These are phyloP conservation scores for Hycleus cichorii DNA, from an alignment of 1,140 invertebrate species.

Conservation along the genomic window DNA sequence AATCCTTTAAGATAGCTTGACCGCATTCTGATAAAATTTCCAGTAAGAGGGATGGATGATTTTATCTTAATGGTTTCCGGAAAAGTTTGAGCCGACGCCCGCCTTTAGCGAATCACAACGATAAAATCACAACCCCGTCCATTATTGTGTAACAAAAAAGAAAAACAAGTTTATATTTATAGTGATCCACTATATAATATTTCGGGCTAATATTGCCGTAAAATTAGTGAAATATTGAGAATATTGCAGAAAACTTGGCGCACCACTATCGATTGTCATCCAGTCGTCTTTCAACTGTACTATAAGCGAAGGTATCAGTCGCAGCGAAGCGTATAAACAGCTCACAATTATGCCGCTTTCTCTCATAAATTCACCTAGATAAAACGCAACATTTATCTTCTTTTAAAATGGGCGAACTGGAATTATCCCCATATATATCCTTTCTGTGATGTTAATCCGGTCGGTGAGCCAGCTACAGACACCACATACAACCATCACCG, in stretches of 20 bases:
- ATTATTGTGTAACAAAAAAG: neutral
- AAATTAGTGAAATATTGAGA: constrained; percentile 24
- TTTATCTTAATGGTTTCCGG: constrained; percentile 24
- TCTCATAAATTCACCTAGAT: constrained; percentile 27
- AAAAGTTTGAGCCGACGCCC: constrained; percentile 21
- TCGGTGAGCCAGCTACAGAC: constrained; percentile 15
- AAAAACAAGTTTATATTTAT: neutral
- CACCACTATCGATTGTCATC: neutral
- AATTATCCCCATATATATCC: constrained; percentile 26
- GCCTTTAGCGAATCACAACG: constrained; percentile 6
- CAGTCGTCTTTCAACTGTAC: neutral
- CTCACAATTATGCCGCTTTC: constrained; percentile 27
- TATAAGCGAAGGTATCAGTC: constrained; percentile 6
- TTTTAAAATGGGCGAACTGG: constrained; percentile 17
- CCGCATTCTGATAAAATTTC: constrained; percentile 22
- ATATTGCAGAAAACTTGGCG: too few relatives aligned
- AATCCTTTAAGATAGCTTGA: constrained; percentile 14
- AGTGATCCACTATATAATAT: constrained; percentile 14
- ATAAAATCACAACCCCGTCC: neutral
- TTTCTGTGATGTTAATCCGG: constrained; percentile 29
- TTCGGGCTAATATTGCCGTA: constrained; percentile 24
- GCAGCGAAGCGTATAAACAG: constrained; percentile 24
- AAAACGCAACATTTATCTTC: constrained; percentile 29
- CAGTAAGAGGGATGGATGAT: constrained; percentile 15
- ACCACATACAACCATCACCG: constrained; percentile 11